Base-by-base conservation (phyloP, 2,113 vertebrate genomes). In the Periophthalmodon schlosseri region DNA sequence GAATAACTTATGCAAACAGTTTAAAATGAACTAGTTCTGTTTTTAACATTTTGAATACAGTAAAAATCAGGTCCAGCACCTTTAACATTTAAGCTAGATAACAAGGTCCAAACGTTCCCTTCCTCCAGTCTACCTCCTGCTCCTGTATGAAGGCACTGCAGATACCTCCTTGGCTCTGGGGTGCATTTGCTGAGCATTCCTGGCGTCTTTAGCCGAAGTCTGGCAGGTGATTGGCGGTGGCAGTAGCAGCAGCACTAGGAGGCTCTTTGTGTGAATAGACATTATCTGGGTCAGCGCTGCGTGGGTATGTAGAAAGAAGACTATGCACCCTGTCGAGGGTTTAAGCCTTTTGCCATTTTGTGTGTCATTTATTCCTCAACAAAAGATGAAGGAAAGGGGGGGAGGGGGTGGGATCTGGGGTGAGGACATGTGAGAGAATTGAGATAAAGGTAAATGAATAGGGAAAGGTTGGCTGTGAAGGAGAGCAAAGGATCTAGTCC, bases 261-360 rank as follows among this genome's bases (percentile, higher is more conserved):
- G 73, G 74, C 56, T 74, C 39, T 44, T 65, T 23, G 67, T 74
- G 75, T 85, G 78, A 84, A 86, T 63, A 79, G 76, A 79, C 85
- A 80, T 84, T 88, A 88, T 92, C 85, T 89, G 89, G 89, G 88
- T 90, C 89, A 91, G 75, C 20, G 80, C 70, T 81, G 82, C 83
- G 78, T 70, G 84, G 80, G 69, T 81, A 86, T 80, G 84, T 73
- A 79, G 77, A 87, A 24, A 39, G 18, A 66, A 64, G 72, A 81
- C 84, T 73, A 70, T 71, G 52, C 83, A 65, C 63, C 76, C 64
- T 63, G 79, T 49, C 2, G 86, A 79, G 86, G 73, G 84, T 88
- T 74, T 77, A 78, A 88, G 88, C 85, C 64, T 82, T 64, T 81
- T 89, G 91, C 87, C 78, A 84, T 85, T 84, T 86, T 77, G 78